Percentiles rank a stretch among this genome's conserved stretches.
These are phyloP conservation scores for Chalcosyrphus nemorum DNA, from an alignment of 2,888 invertebrate species.

Conservation along the genomic window DNA sequence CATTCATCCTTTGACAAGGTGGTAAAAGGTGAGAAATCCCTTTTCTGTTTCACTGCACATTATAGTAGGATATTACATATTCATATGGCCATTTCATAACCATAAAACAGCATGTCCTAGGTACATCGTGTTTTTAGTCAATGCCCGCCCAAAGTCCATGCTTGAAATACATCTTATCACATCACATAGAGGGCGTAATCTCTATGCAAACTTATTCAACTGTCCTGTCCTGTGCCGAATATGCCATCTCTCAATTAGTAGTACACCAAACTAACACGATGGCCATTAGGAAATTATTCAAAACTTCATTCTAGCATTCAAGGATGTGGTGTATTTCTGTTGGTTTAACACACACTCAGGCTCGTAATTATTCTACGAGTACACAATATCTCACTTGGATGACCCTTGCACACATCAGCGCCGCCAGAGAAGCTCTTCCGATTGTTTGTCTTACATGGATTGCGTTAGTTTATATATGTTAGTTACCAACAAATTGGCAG, in stretches of 20 bases:
- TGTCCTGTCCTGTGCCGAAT: background rate
- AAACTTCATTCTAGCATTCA: conserved; percentile 47
- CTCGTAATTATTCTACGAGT: conserved; percentile 28
- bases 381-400: conserved; percentile 41
- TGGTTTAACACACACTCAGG: conserved; percentile 29
- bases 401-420: conserved; percentile 21
- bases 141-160: background rate
- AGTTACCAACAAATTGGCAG: conserved; percentile 53
- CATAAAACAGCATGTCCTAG: background rate
- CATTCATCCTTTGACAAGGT: background rate
- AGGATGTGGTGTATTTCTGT: conserved; percentile 30
- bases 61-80: background rate
- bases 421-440: conserved; percentile 3
- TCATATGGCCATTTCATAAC: background rate
- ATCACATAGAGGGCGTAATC: conserved; percentile 44
- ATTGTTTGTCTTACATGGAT: conserved; percentile 43
- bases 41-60: background rate
- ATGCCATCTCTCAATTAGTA: conserved; percentile 35
- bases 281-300: conserved; percentile 61
- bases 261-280: conserved; percentile 38
- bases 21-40: background rate
- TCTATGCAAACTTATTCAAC: conserved; percentile 48
- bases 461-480: background rate
- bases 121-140: too few relatives aligned
- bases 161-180: conserved; percentile 23